Conservation (phyloP, 2,113 vertebrate species). For the Rallus limicola region DNA sequence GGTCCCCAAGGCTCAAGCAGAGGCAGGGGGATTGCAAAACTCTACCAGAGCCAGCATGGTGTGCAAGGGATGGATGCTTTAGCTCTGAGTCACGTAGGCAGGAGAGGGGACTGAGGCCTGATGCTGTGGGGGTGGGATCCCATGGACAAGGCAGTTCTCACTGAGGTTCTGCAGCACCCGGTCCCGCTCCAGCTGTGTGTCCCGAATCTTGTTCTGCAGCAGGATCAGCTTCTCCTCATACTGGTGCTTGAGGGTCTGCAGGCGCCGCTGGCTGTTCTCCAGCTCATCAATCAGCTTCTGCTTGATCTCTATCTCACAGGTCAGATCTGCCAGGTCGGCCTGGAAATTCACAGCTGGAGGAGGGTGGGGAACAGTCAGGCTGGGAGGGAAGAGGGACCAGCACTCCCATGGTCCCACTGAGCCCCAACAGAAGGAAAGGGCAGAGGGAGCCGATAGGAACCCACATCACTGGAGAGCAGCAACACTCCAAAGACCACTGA, state of each 20-base stretch:
- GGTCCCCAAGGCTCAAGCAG: background rate
- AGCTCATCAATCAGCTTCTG: constrained; percentile 97
- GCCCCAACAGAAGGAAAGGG: background rate
- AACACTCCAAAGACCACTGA: background rate
- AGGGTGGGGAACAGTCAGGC: background rate
- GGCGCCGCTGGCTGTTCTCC: constrained; percentile 94
- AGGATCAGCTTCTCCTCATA: constrained; percentile 97
- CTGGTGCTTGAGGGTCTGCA: constrained; percentile 94
- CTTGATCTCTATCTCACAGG: constrained; percentile 98
- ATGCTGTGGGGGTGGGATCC: rapidly evolving
- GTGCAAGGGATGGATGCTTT: background rate
- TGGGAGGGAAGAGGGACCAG: background rate
- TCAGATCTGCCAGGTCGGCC: constrained; percentile 92
- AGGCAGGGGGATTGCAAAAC: background rate
- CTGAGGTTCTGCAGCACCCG: constrained; percentile 96
- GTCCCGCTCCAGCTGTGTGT: constrained; percentile 95
- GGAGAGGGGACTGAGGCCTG: background rate
- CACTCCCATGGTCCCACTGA: background rate
- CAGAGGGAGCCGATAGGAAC: background rate
- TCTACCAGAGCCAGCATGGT: background rate
- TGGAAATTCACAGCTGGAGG: constrained; percentile 86
- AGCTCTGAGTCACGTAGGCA: background rate
- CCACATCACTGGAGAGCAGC: background rate
- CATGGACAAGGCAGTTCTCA: constrained; percentile 36
- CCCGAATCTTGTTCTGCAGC: constrained; percentile 96